Conservation (phyloP, 2,113 vertebrate species). For the Ceyx margarethae region DNA sequence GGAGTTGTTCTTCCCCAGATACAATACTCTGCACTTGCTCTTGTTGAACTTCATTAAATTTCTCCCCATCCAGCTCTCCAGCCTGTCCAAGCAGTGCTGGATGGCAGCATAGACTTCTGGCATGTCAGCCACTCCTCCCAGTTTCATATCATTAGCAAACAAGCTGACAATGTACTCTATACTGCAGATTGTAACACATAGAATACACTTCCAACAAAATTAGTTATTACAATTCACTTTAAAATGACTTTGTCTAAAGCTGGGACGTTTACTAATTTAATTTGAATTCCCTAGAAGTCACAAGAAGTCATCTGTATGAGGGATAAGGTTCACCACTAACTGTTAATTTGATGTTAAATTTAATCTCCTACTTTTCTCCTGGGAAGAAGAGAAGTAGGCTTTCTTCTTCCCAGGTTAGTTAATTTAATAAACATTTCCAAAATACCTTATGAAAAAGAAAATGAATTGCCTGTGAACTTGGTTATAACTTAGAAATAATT, state of each 20-base stretch:
- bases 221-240: neutral
- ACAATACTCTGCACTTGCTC: too few relatives aligned
- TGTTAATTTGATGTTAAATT: neutral
- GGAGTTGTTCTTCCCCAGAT: too few relatives aligned
- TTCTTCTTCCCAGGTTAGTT: slow-evolving; percentile 15
- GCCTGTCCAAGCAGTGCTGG: too few relatives aligned
- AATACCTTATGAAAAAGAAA: slow-evolving; percentile 2
- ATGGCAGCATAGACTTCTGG: too few relatives aligned
- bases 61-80: too few relatives aligned
- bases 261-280: neutral
- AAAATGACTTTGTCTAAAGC: neutral
- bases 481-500: slow-evolving; percentile 1
- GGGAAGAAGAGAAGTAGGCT: neutral
- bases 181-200: neutral
- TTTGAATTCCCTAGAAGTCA: neutral
- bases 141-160: too few relatives aligned
- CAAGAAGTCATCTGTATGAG: neutral
- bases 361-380: neutral
- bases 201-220: neutral
- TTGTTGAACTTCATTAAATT: too few relatives aligned
- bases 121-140: too few relatives aligned
- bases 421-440: neutral
- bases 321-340: neutral
- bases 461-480: neutral
- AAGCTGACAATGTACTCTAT: too few relatives aligned